A percentile compares a stretch with the other conserved stretches of the same genome.
phyloP scores from a whole-genome alignment of 2,797 vertebrate species.

The Poecilia velifera region DNA sequence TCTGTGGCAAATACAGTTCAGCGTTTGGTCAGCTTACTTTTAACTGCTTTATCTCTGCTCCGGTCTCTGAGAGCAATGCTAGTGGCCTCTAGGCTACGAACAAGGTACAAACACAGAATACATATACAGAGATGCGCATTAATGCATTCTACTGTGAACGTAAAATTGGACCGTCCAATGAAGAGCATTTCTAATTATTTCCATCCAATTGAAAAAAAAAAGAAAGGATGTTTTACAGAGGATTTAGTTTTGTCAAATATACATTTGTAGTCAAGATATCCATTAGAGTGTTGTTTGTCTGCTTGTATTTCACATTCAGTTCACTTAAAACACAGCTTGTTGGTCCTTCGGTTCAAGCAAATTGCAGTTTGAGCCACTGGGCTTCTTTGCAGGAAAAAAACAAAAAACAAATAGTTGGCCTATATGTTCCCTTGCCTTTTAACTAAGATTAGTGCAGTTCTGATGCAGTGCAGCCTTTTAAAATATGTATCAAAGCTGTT shows the following conservation, averaged over 20 bases:
- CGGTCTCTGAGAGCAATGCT: constrained; percentile 57
- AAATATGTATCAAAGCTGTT: constrained; percentile 84
- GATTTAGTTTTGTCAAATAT: neutral
- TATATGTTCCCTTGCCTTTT: constrained; percentile 76
- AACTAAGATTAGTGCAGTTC: constrained; percentile 80
- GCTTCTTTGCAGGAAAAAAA: constrained; percentile 52
- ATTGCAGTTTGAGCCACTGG: constrained; percentile 61
- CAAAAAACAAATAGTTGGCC: constrained; percentile 21
- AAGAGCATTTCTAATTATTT: neutral
- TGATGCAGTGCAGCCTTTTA: constrained; percentile 77
- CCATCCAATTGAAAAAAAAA: neutral
- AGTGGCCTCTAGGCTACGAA: constrained; percentile 41
- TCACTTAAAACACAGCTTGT: constrained; percentile 61
- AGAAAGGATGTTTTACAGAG: neutral
- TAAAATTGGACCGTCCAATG: neutral
- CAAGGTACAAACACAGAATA: constrained; percentile 6
- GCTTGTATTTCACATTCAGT: constrained; percentile 20
- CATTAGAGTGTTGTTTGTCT: neutral
- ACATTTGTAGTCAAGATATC: neutral
- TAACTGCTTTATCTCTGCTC: constrained; percentile 67
- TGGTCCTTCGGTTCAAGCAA: constrained; percentile 63
- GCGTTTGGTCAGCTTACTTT: constrained; percentile 76
- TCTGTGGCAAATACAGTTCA: constrained; percentile 77
- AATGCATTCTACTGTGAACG: neutral
- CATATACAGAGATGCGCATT: constrained; percentile 12